Conservation (phyloP, 2,888 invertebrate species). For the Aphodius granarius region DNA sequence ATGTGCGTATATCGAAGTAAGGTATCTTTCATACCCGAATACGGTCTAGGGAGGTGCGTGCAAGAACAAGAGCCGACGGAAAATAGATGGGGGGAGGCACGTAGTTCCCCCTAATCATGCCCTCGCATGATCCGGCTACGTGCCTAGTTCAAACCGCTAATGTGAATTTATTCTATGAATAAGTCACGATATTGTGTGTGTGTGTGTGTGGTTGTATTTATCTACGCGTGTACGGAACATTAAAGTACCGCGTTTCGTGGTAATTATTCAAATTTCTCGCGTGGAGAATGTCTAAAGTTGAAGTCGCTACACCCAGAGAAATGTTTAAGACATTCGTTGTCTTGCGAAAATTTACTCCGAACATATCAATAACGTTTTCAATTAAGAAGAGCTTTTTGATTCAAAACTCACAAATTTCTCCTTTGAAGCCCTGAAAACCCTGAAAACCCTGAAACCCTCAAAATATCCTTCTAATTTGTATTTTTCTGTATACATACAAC, state of each 20-base stretch:
- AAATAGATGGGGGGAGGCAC: slow-evolving; percentile 27
- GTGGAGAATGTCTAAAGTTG: neutral
- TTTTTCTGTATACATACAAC: too few relatives aligned
- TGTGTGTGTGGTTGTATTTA: too few relatives aligned
- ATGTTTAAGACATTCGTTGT: too few relatives aligned
- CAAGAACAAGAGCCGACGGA: slow-evolving; percentile 2
- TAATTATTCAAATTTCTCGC: neutral
- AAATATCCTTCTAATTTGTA: too few relatives aligned
- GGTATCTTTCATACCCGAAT: slow-evolving; percentile 10
- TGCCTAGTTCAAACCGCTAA: slow-evolving; percentile 24
- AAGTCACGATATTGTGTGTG: slow-evolving; percentile 33
- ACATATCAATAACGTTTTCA: too few relatives aligned
- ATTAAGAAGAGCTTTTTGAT: too few relatives aligned
- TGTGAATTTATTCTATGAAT: slow-evolving; percentile 37
- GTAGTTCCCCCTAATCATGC: slow-evolving; percentile 37
- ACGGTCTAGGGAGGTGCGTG: slow-evolving; percentile 2
- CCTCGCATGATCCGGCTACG: slow-evolving; percentile 33
- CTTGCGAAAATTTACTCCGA: too few relatives aligned
- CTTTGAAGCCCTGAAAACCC: too few relatives aligned
- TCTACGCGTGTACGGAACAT: neutral
- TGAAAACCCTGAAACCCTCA: too few relatives aligned
- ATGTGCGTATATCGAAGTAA: slow-evolving; percentile 13
- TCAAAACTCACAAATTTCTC: too few relatives aligned
- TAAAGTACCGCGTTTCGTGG: neutral
- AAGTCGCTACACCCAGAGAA: neutral